These are phyloP conservation scores for Sprattus sprattus DNA, from an alignment of 2,113 vertebrate species.

Conservation along the genomic window DNA sequence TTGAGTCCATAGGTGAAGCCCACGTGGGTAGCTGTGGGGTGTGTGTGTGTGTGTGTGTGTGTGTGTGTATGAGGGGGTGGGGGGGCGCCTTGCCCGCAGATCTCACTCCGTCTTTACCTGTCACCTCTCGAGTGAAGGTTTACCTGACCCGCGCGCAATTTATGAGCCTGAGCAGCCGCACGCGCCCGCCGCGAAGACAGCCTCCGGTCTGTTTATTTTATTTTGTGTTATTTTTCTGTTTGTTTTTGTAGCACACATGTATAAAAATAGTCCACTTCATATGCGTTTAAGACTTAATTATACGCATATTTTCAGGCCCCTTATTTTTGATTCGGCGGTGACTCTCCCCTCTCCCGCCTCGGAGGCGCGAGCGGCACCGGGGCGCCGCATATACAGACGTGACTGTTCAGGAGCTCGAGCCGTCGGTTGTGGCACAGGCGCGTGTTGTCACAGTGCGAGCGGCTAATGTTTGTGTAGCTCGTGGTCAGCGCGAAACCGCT, in stretches of 20 bases:
- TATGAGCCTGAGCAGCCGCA: slow-evolving; percentile 57
- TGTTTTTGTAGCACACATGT: slow-evolving; percentile 64
- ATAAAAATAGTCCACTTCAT: slow-evolving; percentile 65
- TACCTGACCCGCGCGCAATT: slow-evolving; percentile 61
- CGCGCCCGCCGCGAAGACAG: slow-evolving; percentile 60
- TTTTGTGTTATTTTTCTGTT: slow-evolving; percentile 65
- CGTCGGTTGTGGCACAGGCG: slow-evolving; percentile 55
- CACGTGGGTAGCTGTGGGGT: slow-evolving; percentile 54
- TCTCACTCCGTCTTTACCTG: slow-evolving; percentile 57
- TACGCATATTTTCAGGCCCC: slow-evolving; percentile 51
- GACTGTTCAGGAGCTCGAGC: slow-evolving; percentile 55
- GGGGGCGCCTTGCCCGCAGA: slow-evolving; percentile 14
- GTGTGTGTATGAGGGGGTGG: not conserved
- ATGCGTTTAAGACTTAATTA: slow-evolving; percentile 65
- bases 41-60: not conserved
- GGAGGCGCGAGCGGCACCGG: slow-evolving; percentile 37
- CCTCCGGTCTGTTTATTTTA: slow-evolving; percentile 65
- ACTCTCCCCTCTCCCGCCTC: slow-evolving; percentile 34
- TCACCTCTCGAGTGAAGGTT: slow-evolving; percentile 62
- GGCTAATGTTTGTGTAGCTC: slow-evolving; percentile 71
- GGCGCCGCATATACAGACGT: slow-evolving; percentile 50
- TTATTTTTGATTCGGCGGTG: slow-evolving; percentile 56
- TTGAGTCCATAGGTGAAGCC: slow-evolving; percentile 59
- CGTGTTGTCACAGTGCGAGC: slow-evolving; percentile 54
- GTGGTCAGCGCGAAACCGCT: slow-evolving; percentile 63